Evolutionary conservation across 1,140 invertebrate genomes (phyloP), one percentile per base, ranked within the genome.

Genomic region (Drosophila pseudoobscura): DNA sequence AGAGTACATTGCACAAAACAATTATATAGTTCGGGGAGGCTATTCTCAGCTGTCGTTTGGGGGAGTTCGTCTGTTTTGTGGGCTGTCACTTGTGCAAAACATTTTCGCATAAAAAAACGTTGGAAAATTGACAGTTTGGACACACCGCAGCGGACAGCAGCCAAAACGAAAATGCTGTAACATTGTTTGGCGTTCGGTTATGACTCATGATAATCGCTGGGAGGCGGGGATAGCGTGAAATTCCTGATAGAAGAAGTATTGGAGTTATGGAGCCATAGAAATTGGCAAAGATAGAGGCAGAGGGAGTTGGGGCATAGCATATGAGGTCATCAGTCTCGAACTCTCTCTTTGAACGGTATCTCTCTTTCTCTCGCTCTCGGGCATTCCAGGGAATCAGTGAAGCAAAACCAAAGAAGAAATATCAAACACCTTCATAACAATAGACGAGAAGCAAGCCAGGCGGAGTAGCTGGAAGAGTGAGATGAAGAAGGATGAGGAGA

Each of bases 351-450:
- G 41, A 47, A 49, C 59, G 59, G 51, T 51, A 50, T 44, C 20
- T 44, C 22, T 55, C 53, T 55, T 13, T 43, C 31, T 44, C 24
- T 56, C 24, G 26, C 22, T 24, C 6, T 29, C 43, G 31, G 20
- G 35, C 75, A 88, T 88, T 83, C 84, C 83, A 65, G 57, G 66
- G 63, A 77, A 71, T 79, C 83, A 73, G 8, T 80, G 74, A 59
- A 62, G 74, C 74, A 56, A 64, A 74, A 43, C 57, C 56, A 68
- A 61, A 75, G 73, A 75, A 56, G 56, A 66, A 45, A 68, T 31
- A 56, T 56, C 43, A 47, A 66, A 66, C 63, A 56, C 50, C 65
- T 69, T 68, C 63, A 44, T 39, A 31, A 44, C 29, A 35, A 35
- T 15, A 53, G 22, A 39, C 26, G 46, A 56, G 41, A 49, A 26